Evolutionary conservation across 2,888 invertebrate genomes (phyloP), one percentile per base, ranked within the genome.

Genomic region (Tachystola acroxantha): DNA sequence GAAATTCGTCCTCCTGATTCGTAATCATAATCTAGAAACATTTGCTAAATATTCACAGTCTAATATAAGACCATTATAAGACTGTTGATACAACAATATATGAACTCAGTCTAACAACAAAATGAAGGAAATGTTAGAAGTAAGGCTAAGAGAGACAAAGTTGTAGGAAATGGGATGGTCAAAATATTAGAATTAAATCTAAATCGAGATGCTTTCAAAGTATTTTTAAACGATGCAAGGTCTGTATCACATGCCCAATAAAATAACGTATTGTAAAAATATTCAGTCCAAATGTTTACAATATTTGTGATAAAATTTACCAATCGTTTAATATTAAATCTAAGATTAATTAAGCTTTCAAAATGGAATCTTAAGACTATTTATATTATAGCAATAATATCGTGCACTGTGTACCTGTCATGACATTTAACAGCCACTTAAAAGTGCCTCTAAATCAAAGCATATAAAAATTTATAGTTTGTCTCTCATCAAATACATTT

Each of bases 1-100:
- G 94, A 94, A 82, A 91, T 94, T 56, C 90, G 92, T 59, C 91
- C 92, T 57, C 90, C 91, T 46, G 90, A 90, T 58, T 79, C 87
- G 54, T 90, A 89, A 16, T 4, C n/a, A 6, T 16, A 16, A 16
- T 16, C 16, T 16, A n/a, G n/a, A n/a, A n/a, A n/a, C n/a, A n/a
- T n/a, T n/a, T 16, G 16, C 3, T 16, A 16, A 16, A 16, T 16
- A 16, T n/a, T n/a, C 16, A 16, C 16, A 4, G 16, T 16, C 16
- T n/a, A n/a, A n/a, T n/a, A n/a, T n/a, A n/a, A n/a, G n/a, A n/a
- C n/a, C n/a, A n/a, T n/a, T n/a, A n/a, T n/a, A n/a, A n/a, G n/a
- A n/a, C 20, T 20, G 9, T 29, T 20, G 27, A 5, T 27, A 11
- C 3, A 27, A 27, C 27, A 27, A 20, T 20, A 20, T 20, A 7